Evolutionary conservation across 2,888 invertebrate genomes (phyloP), one percentile per base, ranked within the genome.

Genomic region (Teinopalpus imperialis): DNA sequence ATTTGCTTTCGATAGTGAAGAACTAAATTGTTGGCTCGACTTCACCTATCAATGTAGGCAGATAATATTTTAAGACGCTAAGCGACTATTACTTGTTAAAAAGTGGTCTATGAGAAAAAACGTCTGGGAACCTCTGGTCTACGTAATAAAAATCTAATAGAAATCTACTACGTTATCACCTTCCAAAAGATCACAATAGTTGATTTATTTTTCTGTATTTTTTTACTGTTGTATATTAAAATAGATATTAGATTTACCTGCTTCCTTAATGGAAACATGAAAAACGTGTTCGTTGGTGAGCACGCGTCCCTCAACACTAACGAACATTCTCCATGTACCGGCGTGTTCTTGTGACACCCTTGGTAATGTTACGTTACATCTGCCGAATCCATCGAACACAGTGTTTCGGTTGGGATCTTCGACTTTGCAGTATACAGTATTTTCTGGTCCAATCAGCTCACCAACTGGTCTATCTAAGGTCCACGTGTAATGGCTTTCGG

Each of bases 381-480:
- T 64, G 1, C 85, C 80, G 36, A 83, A 83, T 23, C 63, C 63
- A 16, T 83, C 77, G 45, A 64, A 81, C 3, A 72, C 53, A 0
- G 49, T 51, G 8, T 52, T 37, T 0, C 61, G 63, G 7, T 35
- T 26, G 0, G 72, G 65, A 18, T 74, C 68, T 2, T 54, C 46
- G 1, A 83, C 45, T 42, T 52, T 69, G 51, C 88, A 88, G 61
- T 79, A 86, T 0, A 77, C 58, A 0, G 75, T 67, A 35, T 73
- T 55, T 37, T 68, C 66, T 0, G 83, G 74, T 0, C 87, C 86
- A 3, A 82, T 20, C 1, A 48, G 44, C 16, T 54, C 46, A 13
- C 64, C 49, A 0, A 79, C 61, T 1, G 69, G 52, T 10, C 54
- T 58, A 24, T 74, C 73, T 20, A 58, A 46, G 8, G 31, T 53